Base-by-base conservation (phyloP, 2,797 vertebrate species). In the Leptoclinus maculatus region DNA sequence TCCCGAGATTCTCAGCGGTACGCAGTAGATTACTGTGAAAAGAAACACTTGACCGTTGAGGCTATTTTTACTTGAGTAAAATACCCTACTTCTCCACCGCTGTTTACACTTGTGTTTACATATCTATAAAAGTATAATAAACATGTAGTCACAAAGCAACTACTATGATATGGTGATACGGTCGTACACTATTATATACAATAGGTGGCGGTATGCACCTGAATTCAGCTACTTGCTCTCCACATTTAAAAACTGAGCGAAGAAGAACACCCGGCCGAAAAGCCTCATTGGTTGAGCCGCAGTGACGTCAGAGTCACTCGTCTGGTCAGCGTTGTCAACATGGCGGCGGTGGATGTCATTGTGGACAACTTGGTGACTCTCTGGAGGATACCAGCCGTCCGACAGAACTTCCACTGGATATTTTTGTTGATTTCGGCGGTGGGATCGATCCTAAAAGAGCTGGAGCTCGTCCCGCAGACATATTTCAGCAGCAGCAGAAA, bases 401-500 rank as follows among this genome's bases (percentile, higher is more conserved):
- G 88, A 0, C 63, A 53, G 0, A 78, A 89, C 64, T 90, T 97
- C n/a, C 95, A 93, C 0, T 93, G 82, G 93, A 43, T 90, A 0
- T 96, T 99, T 79, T 6, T 95, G 29, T 21, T 90, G 1, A 70
- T 95, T 49, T 94, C 93, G 4, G 2, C 95, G 11, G 77, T 83
- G n/a, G 97, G 97, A 0, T 99, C 97, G 0, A 1, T 92, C 0
- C 65, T 98, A 51, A 98, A 98, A 84, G 93, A 92, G 36, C 41
- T 93, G 34, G 85, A 94, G 2, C 83, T 95, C 32, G 91, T 97
- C 17, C 96, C 96, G 47, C 85, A 95, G 64, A 92, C 95, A 2
- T 97, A 97, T 81, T 95, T 98, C 85, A 97, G 95, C 91, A 95
- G 95, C 94, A 98, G 95, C 84, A 95, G 84, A 86, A 99, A 98